Evolutionary conservation across 1,140 invertebrate species (phyloP).

Genomic region (Adelges cooleyi): DNA sequence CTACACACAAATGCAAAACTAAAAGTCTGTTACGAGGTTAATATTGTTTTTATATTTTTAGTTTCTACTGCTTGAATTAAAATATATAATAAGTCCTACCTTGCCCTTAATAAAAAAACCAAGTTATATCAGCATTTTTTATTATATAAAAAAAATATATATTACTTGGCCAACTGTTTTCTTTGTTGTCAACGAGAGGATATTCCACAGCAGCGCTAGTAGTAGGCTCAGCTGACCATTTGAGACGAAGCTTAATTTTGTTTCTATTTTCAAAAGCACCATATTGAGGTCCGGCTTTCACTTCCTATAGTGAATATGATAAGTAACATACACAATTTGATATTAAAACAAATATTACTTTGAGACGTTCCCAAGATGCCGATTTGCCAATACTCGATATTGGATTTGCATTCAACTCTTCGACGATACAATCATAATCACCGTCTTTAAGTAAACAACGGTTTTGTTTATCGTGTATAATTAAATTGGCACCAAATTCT

Average conservation of each 20-base stretch:
- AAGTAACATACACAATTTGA: too few species aligned
- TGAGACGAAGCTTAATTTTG: conserved; percentile 16
- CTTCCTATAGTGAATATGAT: not conserved
- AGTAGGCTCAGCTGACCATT: conserved; percentile 16
- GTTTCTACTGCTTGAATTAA: too few species aligned
- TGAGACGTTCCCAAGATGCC: conserved; percentile 15
- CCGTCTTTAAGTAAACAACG: conserved; percentile 74
- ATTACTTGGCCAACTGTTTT: conserved; percentile 26
- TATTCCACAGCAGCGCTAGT: not conserved
- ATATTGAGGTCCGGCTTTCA: conserved; percentile 18
- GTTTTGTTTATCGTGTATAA: conserved; percentile 82
- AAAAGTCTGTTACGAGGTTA: too few species aligned
- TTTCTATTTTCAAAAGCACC: conserved; percentile 21
- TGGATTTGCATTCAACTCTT: conserved; percentile 23
- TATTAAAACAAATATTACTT: not conserved
- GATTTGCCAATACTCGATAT: conserved; percentile 4
- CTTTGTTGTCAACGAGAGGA: conserved; percentile 21
- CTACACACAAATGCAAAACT: too few species aligned
- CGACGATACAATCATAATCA: conserved; percentile 73
- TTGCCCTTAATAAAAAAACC: too few species aligned
- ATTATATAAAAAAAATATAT: too few species aligned
- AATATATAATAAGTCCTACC: too few species aligned
- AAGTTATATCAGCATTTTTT: too few species aligned
- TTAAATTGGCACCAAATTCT: conserved; percentile 70
- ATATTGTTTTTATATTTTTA: too few species aligned